Evolutionary conservation across 2,888 invertebrate genomes (phyloP).

Genomic region (Meiosimyza platycephala): DNA sequence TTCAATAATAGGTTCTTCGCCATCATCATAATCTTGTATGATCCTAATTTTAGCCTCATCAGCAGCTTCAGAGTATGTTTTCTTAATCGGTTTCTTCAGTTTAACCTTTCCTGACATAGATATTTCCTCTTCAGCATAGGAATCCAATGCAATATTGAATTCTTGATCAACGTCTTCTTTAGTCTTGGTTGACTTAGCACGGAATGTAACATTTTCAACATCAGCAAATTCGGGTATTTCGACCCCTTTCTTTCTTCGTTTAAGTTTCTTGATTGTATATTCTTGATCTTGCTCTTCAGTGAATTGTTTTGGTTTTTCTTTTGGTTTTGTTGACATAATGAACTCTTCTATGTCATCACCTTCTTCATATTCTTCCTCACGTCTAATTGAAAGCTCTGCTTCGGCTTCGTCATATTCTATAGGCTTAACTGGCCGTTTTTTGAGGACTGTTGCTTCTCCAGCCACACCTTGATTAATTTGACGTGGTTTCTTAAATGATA

Average conservation of each 20-base stretch:
- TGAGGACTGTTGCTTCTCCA: conserved; percentile 65
- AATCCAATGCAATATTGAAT: conserved; percentile 86
- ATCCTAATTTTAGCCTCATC: conserved; percentile 81
- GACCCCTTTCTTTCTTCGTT: conserved; percentile 74
- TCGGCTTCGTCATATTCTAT: conserved; percentile 61
- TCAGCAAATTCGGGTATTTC: conserved; percentile 80
- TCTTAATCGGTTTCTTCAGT: conserved; percentile 78
- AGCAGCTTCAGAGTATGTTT: conserved; percentile 81
- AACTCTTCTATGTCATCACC: conserved; percentile 70
- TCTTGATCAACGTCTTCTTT: conserved; percentile 91
- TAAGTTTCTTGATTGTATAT: conserved; percentile 80
- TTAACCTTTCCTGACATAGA: conserved; percentile 87
- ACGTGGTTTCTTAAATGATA: conserved; percentile 65
- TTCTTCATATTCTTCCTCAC: conserved; percentile 63
- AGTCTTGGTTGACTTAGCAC: conserved; percentile 79
- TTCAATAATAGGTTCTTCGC: conserved; percentile 71
- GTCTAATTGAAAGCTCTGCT: conserved; percentile 65
- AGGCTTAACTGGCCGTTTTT: conserved; percentile 59
- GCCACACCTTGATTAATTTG: conserved; percentile 67
- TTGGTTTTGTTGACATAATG: conserved; percentile 68
- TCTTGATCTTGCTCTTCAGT: conserved; percentile 75
- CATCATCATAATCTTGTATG: conserved; percentile 72
- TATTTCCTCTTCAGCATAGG: conserved; percentile 89
- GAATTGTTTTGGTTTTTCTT: conserved; percentile 68
- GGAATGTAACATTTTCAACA: conserved; percentile 83